Conservation (phyloP, 2,113 vertebrate genomes). For the Bothrops jararaca region DNA sequence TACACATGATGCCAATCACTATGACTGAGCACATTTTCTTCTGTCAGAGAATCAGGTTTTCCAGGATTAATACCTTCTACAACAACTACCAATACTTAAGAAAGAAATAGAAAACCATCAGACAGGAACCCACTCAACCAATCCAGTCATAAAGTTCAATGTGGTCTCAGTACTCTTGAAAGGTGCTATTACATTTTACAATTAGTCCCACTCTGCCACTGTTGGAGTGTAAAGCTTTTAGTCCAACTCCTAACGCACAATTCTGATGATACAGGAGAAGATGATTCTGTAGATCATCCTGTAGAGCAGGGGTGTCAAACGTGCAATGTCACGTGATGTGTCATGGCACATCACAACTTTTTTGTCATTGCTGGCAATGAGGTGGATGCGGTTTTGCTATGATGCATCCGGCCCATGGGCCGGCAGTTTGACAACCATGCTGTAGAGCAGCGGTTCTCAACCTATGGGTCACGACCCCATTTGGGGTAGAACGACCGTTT, state of each 20-base stretch:
- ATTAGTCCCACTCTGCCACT: neutral
- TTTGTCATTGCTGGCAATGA: too few species aligned
- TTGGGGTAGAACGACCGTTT: too few species aligned
- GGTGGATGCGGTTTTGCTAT: too few species aligned
- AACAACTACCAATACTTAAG: neutral
- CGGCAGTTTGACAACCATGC: too few species aligned
- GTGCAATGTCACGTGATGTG: too few species aligned
- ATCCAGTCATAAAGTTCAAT: neutral
- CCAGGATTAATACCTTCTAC: neutral
- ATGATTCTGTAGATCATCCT: neutral
- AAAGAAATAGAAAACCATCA: neutral
- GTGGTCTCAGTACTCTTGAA: neutral
- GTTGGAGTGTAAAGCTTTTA: neutral
- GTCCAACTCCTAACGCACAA: neutral
- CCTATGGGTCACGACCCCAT: too few species aligned
- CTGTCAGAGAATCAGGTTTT: neutral
- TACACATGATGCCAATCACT: neutral
- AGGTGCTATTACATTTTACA: neutral
- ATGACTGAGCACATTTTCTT: neutral
- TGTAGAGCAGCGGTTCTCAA: too few species aligned
- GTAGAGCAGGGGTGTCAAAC: too few species aligned
- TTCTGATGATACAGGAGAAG: neutral
- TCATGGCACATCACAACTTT: too few species aligned
- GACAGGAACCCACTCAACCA: neutral
- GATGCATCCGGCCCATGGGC: too few species aligned